Conservation (phyloP, 2,797 vertebrate genomes). For the Onychomys arenicola region DNA sequence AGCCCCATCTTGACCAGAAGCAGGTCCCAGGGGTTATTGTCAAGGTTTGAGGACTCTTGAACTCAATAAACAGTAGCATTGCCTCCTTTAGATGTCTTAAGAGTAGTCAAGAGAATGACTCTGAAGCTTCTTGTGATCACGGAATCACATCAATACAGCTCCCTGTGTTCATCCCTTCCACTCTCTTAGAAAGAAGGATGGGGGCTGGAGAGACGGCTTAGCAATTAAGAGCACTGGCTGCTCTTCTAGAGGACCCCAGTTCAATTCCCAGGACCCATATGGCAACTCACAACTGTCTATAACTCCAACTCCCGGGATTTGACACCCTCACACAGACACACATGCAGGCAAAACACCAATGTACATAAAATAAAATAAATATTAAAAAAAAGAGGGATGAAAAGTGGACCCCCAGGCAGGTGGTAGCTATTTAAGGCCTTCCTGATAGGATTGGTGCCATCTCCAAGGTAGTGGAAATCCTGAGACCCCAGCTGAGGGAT, state of each 20-base stretch:
- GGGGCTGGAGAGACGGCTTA: neutral
- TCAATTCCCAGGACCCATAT: neutral
- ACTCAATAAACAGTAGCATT: constrained; percentile 63
- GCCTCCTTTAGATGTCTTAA: neutral
- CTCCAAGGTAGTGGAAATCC: neutral
- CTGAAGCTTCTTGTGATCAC: neutral
- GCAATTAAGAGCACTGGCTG: neutral
- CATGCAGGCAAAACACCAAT: neutral
- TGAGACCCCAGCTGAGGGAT: neutral
- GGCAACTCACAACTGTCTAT: neutral
- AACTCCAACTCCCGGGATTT: neutral
- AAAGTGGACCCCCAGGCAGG: neutral
- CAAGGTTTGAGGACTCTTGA: neutral
- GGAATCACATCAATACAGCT: neutral
- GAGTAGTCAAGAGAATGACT: neutral
- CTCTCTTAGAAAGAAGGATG: neutral
- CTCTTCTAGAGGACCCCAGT: neutral
- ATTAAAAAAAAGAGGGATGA: neutral
- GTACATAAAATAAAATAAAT: neutral
- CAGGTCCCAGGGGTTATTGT: neutral
- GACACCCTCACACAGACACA: neutral
- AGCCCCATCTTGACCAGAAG: neutral
- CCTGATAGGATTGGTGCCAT: neutral
- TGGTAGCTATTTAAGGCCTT: neutral
- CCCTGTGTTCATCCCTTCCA: neutral